A percentile compares a stretch with the other conserved stretches of the same genome.
Conservation (phyloP, 1,140 invertebrate species). For the Penaeus vannamei region DNA sequence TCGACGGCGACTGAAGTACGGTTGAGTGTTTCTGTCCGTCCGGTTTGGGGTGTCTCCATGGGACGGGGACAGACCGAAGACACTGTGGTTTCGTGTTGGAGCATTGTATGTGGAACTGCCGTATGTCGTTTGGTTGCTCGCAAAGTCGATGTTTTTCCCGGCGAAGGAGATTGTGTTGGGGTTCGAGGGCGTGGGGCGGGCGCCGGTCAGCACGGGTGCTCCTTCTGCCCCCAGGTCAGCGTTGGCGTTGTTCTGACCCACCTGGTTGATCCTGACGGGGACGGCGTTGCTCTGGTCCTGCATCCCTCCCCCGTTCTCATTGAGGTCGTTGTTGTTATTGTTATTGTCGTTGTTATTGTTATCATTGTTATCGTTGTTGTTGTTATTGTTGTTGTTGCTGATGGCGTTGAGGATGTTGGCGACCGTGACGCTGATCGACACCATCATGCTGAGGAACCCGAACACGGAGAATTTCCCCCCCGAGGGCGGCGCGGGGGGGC, state of each 20-base stretch:
- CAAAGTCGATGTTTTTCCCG: background rate
- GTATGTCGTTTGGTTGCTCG: background rate
- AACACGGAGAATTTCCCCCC: conserved; percentile 77
- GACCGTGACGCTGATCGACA: conserved; percentile 37
- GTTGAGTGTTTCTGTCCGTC: no score
- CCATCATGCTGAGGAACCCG: conserved; percentile 69
- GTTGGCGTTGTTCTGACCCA: conserved; percentile 45
- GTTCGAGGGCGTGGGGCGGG: background rate
- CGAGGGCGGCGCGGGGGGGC: conserved; percentile 34
- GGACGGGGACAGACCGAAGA: no score
- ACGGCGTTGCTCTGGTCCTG: background rate
- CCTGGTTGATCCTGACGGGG: conserved; percentile 39
- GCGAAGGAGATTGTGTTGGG: conserved; percentile 45
- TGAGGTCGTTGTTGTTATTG: conserved; percentile 1
- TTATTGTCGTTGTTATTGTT: conserved; percentile 60
- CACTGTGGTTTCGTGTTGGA: no score
- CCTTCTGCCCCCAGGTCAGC: conserved; percentile 31
- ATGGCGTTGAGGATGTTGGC: conserved; percentile 58
- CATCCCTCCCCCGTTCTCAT: background rate
- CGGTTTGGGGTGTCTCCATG: no score
- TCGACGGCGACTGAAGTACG: no score
- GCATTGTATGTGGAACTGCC: background rate
- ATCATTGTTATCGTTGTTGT: conserved; percentile 50
- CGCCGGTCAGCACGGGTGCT: conserved; percentile 1
- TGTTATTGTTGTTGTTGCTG: conserved; percentile 62